These are phyloP conservation scores for Terrapene triunguis DNA, from an alignment of 2,113 vertebrate species.

Conservation along the genomic window DNA sequence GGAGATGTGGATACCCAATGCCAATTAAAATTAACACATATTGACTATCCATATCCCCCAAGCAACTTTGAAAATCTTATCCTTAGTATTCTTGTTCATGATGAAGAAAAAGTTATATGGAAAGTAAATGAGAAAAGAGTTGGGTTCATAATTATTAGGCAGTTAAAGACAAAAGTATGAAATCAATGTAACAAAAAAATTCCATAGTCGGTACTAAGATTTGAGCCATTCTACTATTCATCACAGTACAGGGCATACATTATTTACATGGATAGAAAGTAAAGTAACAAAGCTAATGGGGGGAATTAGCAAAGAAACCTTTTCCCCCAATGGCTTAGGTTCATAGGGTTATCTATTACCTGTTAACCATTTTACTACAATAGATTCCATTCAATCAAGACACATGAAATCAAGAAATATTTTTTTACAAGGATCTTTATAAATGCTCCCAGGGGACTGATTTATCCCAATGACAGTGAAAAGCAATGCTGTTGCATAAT, in stretches of 20 bases:
- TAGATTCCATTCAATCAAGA: neutral
- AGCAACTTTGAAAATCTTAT: neutral
- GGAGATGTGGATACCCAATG: neutral
- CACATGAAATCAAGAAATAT: constrained; percentile 1
- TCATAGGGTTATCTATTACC: neutral
- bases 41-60: neutral
- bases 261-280: neutral
- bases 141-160: neutral
- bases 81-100: neutral
- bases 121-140: neutral
- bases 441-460: neutral
- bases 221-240: neutral
- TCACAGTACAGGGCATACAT: neutral
- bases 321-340: neutral
- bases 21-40: neutral
- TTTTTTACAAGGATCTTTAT: neutral
- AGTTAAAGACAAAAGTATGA: neutral
- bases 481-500: neutral
- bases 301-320: neutral
- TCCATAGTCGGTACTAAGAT: neutral
- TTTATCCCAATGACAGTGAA: neutral
- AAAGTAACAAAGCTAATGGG: neutral
- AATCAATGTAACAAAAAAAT: neutral
- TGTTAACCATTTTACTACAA: neutral
- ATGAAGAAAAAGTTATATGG: neutral